These are phyloP conservation scores for Saxidomus purpurata DNA, from an alignment of 1,140 invertebrate species.

Conservation along the genomic window DNA sequence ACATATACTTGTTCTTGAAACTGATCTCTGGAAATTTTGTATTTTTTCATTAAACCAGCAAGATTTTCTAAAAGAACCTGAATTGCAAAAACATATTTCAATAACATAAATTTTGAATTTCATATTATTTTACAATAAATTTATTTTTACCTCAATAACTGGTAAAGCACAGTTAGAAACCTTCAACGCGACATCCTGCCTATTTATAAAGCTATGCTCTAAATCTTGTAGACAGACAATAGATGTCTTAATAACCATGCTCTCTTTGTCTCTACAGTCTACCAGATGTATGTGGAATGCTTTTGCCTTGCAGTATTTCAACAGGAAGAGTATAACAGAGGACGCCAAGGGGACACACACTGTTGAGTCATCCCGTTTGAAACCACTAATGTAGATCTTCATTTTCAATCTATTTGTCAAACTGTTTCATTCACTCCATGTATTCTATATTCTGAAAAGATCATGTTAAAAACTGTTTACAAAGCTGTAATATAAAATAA, in stretches of 20 bases:
- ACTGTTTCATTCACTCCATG: not conserved
- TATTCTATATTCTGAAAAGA: not conserved
- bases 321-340: slow-evolving; percentile 74
- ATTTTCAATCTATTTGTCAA: not conserved
- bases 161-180: slow-evolving; percentile 76
- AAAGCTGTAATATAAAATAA: too few relatives aligned
- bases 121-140: too few relatives aligned
- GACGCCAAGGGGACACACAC: slow-evolving; percentile 74
- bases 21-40: too few relatives aligned
- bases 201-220: not conserved
- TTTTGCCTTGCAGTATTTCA: slow-evolving; percentile 74
- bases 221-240: not conserved
- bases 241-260: not conserved
- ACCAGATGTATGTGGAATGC: slow-evolving; percentile 74
- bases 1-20: too few relatives aligned
- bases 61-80: too few relatives aligned
- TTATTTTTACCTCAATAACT: slow-evolving; percentile 20
- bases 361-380: slow-evolving; percentile 26
- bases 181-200: slow-evolving; percentile 14
- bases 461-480: too few relatives aligned
- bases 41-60: too few relatives aligned
- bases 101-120: too few relatives aligned
- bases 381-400: slow-evolving; percentile 68
- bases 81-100: too few relatives aligned
- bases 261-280: not conserved